A percentile compares a stretch with the other conserved stretches of the same genome.
Evolutionary conservation across 1,140 invertebrate species (phyloP).

Genomic region (Drosophila tropicalis): DNA sequence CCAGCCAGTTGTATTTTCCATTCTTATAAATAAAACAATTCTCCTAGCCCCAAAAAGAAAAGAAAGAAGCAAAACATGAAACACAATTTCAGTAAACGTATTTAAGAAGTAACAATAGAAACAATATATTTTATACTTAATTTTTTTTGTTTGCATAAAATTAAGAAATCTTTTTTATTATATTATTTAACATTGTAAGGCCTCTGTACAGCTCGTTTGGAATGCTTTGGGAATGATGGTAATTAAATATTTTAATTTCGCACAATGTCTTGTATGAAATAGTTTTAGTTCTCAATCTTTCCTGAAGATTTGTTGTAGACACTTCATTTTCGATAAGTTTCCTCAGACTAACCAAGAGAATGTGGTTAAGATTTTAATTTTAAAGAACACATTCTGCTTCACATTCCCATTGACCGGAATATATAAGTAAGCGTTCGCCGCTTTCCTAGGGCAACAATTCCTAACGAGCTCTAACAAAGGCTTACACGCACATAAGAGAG

Average conservation of each 20-base stretch:
- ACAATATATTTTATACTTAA: conserved; percentile 61
- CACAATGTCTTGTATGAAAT: too few species aligned
- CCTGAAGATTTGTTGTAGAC: too few species aligned
- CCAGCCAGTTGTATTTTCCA: conserved; percentile 51
- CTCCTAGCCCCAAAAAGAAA: conserved; percentile 36
- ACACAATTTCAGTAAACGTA: background rate
- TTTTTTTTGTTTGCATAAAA: conserved; percentile 46
- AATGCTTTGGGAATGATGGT: background rate
- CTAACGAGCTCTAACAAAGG: background rate
- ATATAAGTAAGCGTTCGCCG: too few species aligned
- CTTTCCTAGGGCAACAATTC: background rate
- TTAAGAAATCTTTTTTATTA: conserved; percentile 63
- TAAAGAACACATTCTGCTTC: background rate
- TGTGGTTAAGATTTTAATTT: too few species aligned
- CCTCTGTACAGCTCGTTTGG: background rate
- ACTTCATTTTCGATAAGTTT: too few species aligned
- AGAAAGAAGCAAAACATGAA: background rate
- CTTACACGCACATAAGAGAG: background rate
- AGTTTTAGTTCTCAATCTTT: too few species aligned
- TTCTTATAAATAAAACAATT: conserved; percentile 24
- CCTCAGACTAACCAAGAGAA: too few species aligned
- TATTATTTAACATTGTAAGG: conserved; percentile 51
- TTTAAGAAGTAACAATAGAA: conserved; percentile 62
- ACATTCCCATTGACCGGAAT: background rate
- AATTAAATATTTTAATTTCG: too few species aligned